phyloP scores from a whole-genome alignment of 2,797 vertebrate genomes.

The Bucorvus abyssinicus region DNA sequence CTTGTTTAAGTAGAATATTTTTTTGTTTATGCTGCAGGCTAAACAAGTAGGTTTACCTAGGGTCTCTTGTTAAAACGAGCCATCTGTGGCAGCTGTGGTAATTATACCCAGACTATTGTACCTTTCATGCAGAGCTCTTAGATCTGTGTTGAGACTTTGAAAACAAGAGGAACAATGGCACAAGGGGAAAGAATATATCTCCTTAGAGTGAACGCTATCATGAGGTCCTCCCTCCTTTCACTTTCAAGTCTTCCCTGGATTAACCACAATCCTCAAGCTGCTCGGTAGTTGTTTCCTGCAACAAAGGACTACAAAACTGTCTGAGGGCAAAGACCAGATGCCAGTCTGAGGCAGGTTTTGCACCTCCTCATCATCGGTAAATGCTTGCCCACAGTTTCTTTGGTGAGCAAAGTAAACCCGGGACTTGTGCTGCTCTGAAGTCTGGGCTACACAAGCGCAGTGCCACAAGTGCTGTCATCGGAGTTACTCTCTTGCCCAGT shows the following conservation, averaged over 20 bases:
- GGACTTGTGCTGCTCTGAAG: not conserved
- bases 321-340: not conserved
- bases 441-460: not conserved
- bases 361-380: not conserved
- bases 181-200: slow-evolving; percentile 61
- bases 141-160: slow-evolving; percentile 68
- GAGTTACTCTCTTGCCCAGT: not conserved
- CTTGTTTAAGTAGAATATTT: slow-evolving; percentile 75
- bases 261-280: slow-evolving; percentile 27
- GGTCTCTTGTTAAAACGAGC: slow-evolving; percentile 78
- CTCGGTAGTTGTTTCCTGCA: not conserved
- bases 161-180: slow-evolving; percentile 63
- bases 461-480: not conserved
- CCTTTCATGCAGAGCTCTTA: slow-evolving; percentile 72
- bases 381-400: not conserved
- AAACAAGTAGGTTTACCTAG: slow-evolving; percentile 74
- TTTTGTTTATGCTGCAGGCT: slow-evolving; percentile 81
- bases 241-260: slow-evolving; percentile 32
- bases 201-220: slow-evolving; percentile 40
- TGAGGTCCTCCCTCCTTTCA: slow-evolving; percentile 8
- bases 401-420: not conserved
- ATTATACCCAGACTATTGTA: slow-evolving; percentile 74
- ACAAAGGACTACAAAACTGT: not conserved
- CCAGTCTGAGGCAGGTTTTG: not conserved
- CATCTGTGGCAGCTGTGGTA: slow-evolving; percentile 75